Evolutionary conservation across 2,888 invertebrate species (phyloP), one percentile per base, ranked within the genome.

Genomic region (Galerucella pusilla): DNA sequence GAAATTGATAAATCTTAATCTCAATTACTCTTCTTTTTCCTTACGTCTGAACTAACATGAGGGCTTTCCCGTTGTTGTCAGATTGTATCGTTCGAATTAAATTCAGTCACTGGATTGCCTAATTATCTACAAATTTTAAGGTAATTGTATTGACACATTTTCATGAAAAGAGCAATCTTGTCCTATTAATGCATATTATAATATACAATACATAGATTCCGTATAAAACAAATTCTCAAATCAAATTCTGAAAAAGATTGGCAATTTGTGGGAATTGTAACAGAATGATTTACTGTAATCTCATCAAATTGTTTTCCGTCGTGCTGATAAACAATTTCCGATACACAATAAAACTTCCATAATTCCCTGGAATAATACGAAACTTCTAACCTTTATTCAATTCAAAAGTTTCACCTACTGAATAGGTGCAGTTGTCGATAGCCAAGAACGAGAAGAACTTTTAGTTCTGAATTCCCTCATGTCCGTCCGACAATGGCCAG

Each of bases 401-500:
- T 63, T 35, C 42, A 42, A 14, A 63, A 63, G 42, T 28, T 28
- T n/a, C 1, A 42, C 35, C 35, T 35, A 35, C n/a, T 42, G 7
- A 63, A 63, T 63, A 35, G 46, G 72, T 72, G 59, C 66, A 72
- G 66, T 60, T 67, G 72, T 72, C 35, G 46, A 60, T 11, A n/a
- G 49, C 59, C 66, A n/a, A 54, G 10, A 35, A 67, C 46, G 28
- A 57, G 16, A 66, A 72, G 72, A 77, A 68, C 52, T 71, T 61
- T 57, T 59, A 72, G 65, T 67, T 74, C 77, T 70, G 79, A 79
- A 80, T 81, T 80, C 81, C 80, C 81, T 68, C 71, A 79, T 71
- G 81, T 79, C 80, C 80, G 75, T 74, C 75, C 67, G 75, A 79
- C 77, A 76, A 79, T 77, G 74, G 78, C 77, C 76, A 74, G 79